Base-by-base conservation (phyloP, 1,140 invertebrate genomes). In the Leguminivora glycinivorella region DNA sequence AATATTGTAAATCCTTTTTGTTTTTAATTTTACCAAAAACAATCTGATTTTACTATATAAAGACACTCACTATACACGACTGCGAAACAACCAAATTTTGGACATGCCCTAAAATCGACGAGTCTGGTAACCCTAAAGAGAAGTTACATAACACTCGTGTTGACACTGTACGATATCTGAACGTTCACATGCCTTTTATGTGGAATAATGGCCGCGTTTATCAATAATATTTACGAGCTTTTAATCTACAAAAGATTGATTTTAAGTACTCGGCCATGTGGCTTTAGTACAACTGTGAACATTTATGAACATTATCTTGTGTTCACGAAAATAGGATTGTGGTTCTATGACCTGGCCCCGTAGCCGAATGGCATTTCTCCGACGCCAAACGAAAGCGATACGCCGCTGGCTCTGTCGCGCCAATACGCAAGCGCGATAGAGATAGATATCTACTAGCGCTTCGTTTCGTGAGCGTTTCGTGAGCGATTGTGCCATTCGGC, bases 81-180 rank as follows among this genome's bases (percentile, higher is more conserved):
- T 38, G 34, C 10, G n/a, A 43, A n/a, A 43, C 6, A 43, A 43
- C n/a, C n/a, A 9, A 22, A 22, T 52, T 9, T 22, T 10, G 5
- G 17, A 22, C 19, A 52, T 19, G 7, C 19, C 47, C 19, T 9
- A 52, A 52, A 52, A 52, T 52, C 47, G 1, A 9, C 6, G 22
- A 19, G n/a, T 52, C 47, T 52, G 19, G 19, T 3, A 52, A 52
- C 47, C 47, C 47, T 52, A 22, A 10, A 52, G n/a, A 72, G 82
- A 80, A 71, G 69, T 81, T 78, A 78, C 71, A 77, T 78, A 76
- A 75, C 40, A 76, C 72, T 22, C 72, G 31, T 87, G 74, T 85
- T 86, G 78, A 82, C 80, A 81, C 72, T 77, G 69, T 43, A 56
- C 68, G 76, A 80, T 83, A 86, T 83, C 79, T 71, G 75, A 67